Base-by-base conservation (phyloP, 2,797 vertebrate genomes). In the Propithecus perrieri region DNA sequence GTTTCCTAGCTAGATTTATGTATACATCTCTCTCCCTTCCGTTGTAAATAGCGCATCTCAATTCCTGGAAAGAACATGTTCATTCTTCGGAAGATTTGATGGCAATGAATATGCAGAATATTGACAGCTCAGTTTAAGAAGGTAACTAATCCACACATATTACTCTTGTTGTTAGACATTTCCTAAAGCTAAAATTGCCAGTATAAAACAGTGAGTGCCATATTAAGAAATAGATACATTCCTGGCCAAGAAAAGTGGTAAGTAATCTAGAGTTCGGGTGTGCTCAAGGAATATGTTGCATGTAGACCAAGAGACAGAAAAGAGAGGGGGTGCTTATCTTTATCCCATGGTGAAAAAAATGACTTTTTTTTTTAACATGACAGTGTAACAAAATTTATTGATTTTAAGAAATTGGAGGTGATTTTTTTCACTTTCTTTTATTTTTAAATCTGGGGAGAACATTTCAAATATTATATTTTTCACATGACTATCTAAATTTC, bases 381-480 rank as follows among this genome's bases (percentile, higher is more conserved):
- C 7, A 15, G 12, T 50, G 4, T 10, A 80, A n/a, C 35, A 78
- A 85, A 30, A 83, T 43, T 10, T 59, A 69, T 28, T 78, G 43
- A 28, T 93, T 93, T 86, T 80, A 43, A 65, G 1, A 7, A 48
- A 89, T 65, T 83, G 4, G 22, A 41, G 4, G 17, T 67, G 11
- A 78, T 35, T 89, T 5, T 5, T 76, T 79, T 76, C 9, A 41
- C 38, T 59, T 55, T 53, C 28, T 9, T 50, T 59, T 41, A 41
- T 81, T 84, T 92, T 90, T 59, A 67, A 86, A 48, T 50, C 22
- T 81, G 38, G 33, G 59, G 3, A 57, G 46, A 94, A 78, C 8
- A 53, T 41, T 91, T 94, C 30, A 94, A 76, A 91, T 80, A 38
- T 61, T 90, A 48, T n/a, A n/a, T 75, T 84, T 87, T 88, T 67